Base-by-base conservation (phyloP, 2,113 vertebrate genomes). In the Oncorhynchus mykiss region DNA sequence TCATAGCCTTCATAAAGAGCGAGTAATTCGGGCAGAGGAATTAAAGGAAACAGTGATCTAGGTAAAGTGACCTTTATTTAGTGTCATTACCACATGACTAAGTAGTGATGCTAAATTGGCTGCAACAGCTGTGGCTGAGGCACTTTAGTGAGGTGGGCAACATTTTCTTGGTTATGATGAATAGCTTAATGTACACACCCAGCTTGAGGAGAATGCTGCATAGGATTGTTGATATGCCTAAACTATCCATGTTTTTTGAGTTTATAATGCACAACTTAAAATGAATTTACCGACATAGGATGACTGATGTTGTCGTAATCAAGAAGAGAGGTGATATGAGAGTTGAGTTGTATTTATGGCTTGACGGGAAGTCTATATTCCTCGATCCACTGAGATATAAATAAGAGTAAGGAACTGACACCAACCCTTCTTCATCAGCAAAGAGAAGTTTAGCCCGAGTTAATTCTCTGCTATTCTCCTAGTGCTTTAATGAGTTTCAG, bases 401-500 rank as follows among this genome's bases (percentile, higher is more conserved):
- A 90, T 91, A 90, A 88, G 24, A 27, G 25, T 67, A 31, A 67
- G 65, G 14, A 67, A 31, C 9, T 31, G 27, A 86, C 60, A 34
- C 49, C 67, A 20, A 67, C 48, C 74, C 71, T 64, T 72, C 74
- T 59, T 79, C 79, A 83, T 6, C 75, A 74, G 29, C 75, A 57
- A 79, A 75, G 80, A 45, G 65, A 12, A 25, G 83, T 86, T 90
- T 84, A 85, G 66, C 34, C 71, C 0, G 51, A 84, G 88, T 87
- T 88, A 82, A 87, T 76, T 72, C 76, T 31, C 64, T 24, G 70
- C 82, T 83, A 29, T 77, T 81, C 75, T 77, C 75, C 76, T 71
- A 57, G 79, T 16, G 70, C 76, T 87, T 81, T 87, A 90, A 90
- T 88, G 86, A 89, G 88, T 80, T 72, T 73, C 73, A 80, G 75